Evolutionary conservation across 2,113 vertebrate genomes (phyloP), one percentile per base, ranked within the genome.

Genomic region (Haplochromis burtoni): DNA sequence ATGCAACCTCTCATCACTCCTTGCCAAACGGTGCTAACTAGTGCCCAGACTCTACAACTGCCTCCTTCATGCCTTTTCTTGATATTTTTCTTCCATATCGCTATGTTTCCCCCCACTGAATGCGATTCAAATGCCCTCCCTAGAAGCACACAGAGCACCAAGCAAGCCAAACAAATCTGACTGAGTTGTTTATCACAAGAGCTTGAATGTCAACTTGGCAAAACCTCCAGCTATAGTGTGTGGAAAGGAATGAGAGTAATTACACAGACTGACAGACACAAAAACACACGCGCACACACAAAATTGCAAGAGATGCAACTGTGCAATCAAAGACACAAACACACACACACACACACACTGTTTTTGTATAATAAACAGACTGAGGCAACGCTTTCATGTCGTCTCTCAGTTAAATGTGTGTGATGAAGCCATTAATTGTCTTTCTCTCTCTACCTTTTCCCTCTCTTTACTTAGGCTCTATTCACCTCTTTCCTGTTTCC

Each of bases 351-450:
- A 68, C 82, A 55, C 35, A 31, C 16, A 63, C 55, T 13, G 66
- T 81, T 82, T 88, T 84, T 88, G 86, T 90, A 88, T 87, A 87
- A 90, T 93, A 95, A 95, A 94, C 83, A 95, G 93, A 94, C 94
- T 35, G 87, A 88, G 95, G 93, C 93, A 17, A 92, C 84, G 89
- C 96, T 97, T 97, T 97, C 95, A 96, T 96, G 95, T 96, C 78
- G 80, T 89, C 86, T 93, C 84, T 91, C 85, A 82, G 90, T 92
- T 93, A 89, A 85, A 88, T 90, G 89, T 78, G 89, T 78, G 88
- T 89, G 87, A 94, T 93, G 93, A 91, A 92, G 93, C 88, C 91
- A 87, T 95, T 96, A 94, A 95, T 91, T 93, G 80, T 87, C 59
- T 87, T 91, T 86, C 81, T 86, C 89, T 81, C 89, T 59, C 68